Conservation (phyloP, 2,888 invertebrate genomes). For the Galerucella pusilla region DNA sequence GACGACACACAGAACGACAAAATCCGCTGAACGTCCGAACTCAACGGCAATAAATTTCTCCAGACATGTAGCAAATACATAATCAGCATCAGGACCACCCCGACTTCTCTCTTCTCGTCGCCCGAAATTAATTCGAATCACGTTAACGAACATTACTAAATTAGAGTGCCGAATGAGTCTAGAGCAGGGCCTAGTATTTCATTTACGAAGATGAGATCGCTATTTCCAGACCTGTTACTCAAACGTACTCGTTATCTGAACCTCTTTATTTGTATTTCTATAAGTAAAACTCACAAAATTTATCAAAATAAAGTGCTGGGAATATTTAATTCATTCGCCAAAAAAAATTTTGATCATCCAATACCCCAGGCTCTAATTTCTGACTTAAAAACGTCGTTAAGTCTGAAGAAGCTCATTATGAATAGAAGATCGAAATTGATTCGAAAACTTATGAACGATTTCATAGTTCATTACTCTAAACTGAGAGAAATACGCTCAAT, state of each 20-base stretch:
- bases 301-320: neutral
- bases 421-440: too few species aligned
- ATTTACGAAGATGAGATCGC: slow-evolving; percentile 7
- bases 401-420: too few species aligned
- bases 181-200: slow-evolving; percentile 51
- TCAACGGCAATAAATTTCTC: slow-evolving; percentile 58
- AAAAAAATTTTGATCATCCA: too few species aligned
- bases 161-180: slow-evolving; percentile 58
- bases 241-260: too few species aligned
- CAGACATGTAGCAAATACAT: slow-evolving; percentile 64
- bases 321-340: too few species aligned
- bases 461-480: too few species aligned
- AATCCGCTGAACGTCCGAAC: slow-evolving; percentile 51
- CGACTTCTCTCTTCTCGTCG: slow-evolving; percentile 41
- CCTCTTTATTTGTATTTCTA: too few species aligned
- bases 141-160: slow-evolving; percentile 65
- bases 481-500: too few species aligned
- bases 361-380: too few species aligned
- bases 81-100: slow-evolving; percentile 56
- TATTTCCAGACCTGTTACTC: slow-evolving; percentile 49
- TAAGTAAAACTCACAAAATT: too few species aligned
- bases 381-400: too few species aligned
- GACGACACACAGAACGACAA: slow-evolving; percentile 27
- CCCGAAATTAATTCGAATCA: slow-evolving; percentile 65
- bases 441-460: too few species aligned